phyloP scores from a whole-genome alignment of 64 coral and sea anemone genomes.

The Montipora cactus region DNA sequence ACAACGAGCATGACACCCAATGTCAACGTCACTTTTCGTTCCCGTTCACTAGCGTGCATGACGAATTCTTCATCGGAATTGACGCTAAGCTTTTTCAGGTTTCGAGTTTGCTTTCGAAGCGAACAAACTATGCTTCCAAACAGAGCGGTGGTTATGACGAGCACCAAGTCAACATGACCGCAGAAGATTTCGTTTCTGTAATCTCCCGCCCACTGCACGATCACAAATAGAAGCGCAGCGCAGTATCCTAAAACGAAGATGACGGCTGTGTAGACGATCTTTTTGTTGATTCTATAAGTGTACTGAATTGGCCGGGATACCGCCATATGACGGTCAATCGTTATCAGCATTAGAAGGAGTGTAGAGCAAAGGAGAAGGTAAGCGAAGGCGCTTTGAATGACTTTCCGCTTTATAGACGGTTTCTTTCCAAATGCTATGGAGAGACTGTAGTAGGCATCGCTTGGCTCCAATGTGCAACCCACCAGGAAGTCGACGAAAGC shows the following conservation, averaged over 20 bases:
- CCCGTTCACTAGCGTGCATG: constrained; percentile 35
- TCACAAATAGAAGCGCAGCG: constrained; percentile 24
- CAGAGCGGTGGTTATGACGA: constrained; percentile 61
- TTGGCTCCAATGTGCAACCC: constrained; percentile 63
- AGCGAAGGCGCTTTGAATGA: constrained; percentile 73
- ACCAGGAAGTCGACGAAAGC: constrained; percentile 80
- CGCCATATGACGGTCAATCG: constrained; percentile 66
- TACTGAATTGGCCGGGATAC: constrained; percentile 67
- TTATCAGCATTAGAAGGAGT: constrained; percentile 69
- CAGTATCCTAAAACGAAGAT: constrained; percentile 70
- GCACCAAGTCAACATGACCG: constrained; percentile 67
- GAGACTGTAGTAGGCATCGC: constrained; percentile 66
- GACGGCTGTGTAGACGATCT: constrained; percentile 37
- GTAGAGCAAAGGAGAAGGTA: constrained; percentile 70
- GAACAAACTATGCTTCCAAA: constrained; percentile 56
- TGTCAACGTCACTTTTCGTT: constrained; percentile 76
- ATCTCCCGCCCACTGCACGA: constrained; percentile 41
- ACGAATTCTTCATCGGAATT: constrained; percentile 10
- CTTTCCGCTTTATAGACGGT: constrained; percentile 36
- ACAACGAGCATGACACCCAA: constrained; percentile 63
- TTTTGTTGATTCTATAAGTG: constrained; percentile 46
- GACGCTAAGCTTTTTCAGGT: constrained; percentile 38
- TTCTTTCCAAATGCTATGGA: neutral
- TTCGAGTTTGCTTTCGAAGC: constrained; percentile 56
- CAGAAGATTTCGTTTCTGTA: constrained; percentile 83